Conservation (phyloP, 2,797 vertebrate genomes). For the Carcharodon carcharias region DNA sequence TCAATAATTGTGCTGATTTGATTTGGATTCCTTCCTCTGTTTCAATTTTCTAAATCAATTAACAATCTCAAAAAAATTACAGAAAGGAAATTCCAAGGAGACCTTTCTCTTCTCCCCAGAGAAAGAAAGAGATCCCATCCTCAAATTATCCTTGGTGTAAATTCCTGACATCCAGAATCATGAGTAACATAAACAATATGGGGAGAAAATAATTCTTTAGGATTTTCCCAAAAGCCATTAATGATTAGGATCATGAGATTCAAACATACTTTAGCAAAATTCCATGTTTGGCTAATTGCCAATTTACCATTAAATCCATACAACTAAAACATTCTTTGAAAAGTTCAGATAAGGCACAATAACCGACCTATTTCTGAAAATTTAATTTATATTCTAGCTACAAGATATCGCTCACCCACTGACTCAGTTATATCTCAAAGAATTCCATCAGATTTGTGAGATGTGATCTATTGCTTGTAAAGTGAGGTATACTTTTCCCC, state of each 20-base stretch:
- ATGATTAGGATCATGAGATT: background rate
- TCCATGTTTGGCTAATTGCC: background rate
- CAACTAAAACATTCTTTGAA: background rate
- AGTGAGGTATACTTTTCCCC: background rate
- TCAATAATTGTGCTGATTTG: background rate
- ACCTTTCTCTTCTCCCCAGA: background rate
- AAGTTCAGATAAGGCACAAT: background rate
- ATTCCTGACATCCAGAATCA: background rate
- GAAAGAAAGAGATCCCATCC: background rate
- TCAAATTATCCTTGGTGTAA: background rate
- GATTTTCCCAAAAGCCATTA: background rate
- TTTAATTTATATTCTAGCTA: background rate
- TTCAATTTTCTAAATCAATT: background rate
- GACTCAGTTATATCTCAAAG: background rate
- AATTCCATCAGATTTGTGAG: background rate
- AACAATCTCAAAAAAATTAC: background rate
- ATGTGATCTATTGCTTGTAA: background rate
- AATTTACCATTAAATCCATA: background rate
- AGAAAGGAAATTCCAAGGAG: background rate
- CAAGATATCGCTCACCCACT: background rate
- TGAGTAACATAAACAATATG: background rate
- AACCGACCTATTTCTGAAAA: background rate
- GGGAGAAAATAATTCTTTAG: too few relatives aligned
- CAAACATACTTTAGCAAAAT: background rate
- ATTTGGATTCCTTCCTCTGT: background rate